A percentile compares a stretch with the other conserved stretches of the same genome.
Evolutionary conservation across 2,888 invertebrate species (phyloP).

Genomic region (Liodrosophila aerea): DNA sequence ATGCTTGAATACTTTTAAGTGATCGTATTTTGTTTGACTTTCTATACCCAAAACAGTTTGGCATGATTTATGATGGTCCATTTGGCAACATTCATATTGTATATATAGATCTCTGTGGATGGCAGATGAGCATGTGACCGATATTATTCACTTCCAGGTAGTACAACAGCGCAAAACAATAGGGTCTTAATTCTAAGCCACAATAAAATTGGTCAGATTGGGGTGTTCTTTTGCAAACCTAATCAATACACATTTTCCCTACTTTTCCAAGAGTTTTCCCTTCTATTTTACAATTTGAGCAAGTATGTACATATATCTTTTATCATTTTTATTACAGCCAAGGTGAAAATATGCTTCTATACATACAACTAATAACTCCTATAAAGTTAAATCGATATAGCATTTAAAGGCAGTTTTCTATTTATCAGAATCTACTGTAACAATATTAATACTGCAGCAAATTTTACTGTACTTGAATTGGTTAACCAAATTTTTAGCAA

Average conservation of each 20-base stretch:
- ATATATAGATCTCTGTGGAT: conserved; percentile 25
- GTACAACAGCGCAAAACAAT: conserved; percentile 38
- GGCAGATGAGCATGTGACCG: conserved; percentile 46
- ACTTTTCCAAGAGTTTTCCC: conserved; percentile 1
- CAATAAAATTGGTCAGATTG: conserved; percentile 35
- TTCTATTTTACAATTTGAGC: neutral
- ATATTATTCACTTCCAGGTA: conserved; percentile 49
- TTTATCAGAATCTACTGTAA: too few species aligned
- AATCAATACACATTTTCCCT: conserved; percentile 15
- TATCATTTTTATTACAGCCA: too few species aligned
- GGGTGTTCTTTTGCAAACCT: conserved; percentile 21
- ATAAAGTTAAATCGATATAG: too few species aligned
- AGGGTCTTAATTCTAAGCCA: conserved; percentile 39
- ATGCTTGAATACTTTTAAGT: conserved; percentile 81
- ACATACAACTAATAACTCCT: too few species aligned
- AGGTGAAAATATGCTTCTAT: too few species aligned
- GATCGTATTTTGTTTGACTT: conserved; percentile 74
- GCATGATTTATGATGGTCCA: conserved; percentile 70
- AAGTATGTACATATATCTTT: too few species aligned
- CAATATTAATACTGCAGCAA: too few species aligned
- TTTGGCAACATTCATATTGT: conserved; percentile 51
- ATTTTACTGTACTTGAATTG: too few species aligned
- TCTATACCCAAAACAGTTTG: conserved; percentile 64
- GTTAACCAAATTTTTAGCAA: too few species aligned
- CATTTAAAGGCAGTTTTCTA: too few species aligned